phyloP scores from a whole-genome alignment of 2,888 invertebrate genomes.

The Didymodactylos carnosus region DNA sequence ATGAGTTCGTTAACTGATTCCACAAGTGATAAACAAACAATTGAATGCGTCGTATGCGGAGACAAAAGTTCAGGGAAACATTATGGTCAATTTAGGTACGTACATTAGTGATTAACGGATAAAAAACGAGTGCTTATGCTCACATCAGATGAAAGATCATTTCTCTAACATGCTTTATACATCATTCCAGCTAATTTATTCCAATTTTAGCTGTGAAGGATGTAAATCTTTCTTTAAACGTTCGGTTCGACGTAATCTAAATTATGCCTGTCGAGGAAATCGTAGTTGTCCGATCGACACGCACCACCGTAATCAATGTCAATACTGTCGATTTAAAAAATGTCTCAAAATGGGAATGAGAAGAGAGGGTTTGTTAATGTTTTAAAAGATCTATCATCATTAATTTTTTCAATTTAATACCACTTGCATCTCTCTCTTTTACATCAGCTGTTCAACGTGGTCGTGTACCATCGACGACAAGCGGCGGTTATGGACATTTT shows the following conservation, averaged over 20 bases:
- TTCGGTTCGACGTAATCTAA: constrained; percentile 83
- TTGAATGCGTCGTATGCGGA: constrained; percentile 93
- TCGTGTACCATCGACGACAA: constrained; percentile 77
- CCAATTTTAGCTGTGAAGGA: constrained; percentile 37
- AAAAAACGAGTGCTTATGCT: no score
- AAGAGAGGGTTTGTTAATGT: constrained; percentile 99
- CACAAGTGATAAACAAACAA: neutral
- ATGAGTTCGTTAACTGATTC: no score
- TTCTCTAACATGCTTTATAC: no score
- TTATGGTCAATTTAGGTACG: constrained; percentile 98
- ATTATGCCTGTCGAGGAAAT: constrained; percentile 87
- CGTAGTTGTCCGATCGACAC: constrained; percentile 95
- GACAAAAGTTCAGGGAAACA: constrained; percentile 97
- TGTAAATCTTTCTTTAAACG: constrained; percentile 99
- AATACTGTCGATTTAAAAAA: constrained; percentile 93
- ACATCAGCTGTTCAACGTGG: constrained; percentile 80
- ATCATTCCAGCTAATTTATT: no score
- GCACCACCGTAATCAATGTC: constrained; percentile 97
- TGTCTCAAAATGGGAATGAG: constrained; percentile 99
- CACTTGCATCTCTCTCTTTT: neutral
- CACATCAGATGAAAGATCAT: no score
- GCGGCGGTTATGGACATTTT: constrained; percentile 43
- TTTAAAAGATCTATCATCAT: no score
- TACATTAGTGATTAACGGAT: no score
- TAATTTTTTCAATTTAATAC: neutral